Percentiles rank a stretch among this genome's conserved stretches.
Conservation (phyloP, 1,140 invertebrate species). For the Drosophila guanche region DNA sequence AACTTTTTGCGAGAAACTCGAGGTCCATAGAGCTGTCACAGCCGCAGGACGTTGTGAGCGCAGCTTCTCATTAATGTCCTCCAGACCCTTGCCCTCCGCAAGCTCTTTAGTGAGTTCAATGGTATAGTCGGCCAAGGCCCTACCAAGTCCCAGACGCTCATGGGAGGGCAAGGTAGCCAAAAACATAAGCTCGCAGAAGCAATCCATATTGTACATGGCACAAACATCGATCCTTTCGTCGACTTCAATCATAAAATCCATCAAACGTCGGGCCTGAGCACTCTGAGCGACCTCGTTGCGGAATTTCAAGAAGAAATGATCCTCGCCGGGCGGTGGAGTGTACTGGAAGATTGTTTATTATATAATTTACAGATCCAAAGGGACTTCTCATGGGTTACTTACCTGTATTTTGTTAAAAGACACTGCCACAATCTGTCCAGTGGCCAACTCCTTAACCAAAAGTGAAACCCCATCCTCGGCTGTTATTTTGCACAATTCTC, state of each 20-base stretch:
- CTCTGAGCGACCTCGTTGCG: conserved; percentile 85
- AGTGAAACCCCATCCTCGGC: conserved; percentile 87
- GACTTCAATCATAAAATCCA: conserved; percentile 86
- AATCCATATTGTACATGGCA: conserved; percentile 85
- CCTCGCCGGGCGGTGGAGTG: conserved; percentile 81
- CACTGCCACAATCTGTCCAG: conserved; percentile 85
- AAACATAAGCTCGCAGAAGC: conserved; percentile 88
- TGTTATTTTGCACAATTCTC: conserved; percentile 85
- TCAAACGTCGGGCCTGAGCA: conserved; percentile 84
- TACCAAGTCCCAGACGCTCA: conserved; percentile 85
- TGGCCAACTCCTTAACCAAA: conserved; percentile 85
- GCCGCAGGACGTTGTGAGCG: conserved; percentile 84
- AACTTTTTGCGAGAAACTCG: conserved; percentile 85
- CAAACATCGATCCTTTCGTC: conserved; percentile 86
- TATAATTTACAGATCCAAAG: neutral
- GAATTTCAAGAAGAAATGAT: conserved; percentile 86
- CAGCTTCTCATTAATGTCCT: conserved; percentile 83
- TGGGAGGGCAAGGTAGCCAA: conserved; percentile 85
- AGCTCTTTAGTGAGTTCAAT: conserved; percentile 85
- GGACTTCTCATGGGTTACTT: neutral
- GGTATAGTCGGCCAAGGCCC: conserved; percentile 84
- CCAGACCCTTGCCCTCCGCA: conserved; percentile 84
- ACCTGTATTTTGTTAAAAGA: conserved; percentile 89
- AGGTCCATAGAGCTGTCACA: conserved; percentile 86
- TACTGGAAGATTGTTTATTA: conserved; percentile 34